Conservation (phyloP, 2,797 vertebrate genomes). For the Pitangus sulphuratus region DNA sequence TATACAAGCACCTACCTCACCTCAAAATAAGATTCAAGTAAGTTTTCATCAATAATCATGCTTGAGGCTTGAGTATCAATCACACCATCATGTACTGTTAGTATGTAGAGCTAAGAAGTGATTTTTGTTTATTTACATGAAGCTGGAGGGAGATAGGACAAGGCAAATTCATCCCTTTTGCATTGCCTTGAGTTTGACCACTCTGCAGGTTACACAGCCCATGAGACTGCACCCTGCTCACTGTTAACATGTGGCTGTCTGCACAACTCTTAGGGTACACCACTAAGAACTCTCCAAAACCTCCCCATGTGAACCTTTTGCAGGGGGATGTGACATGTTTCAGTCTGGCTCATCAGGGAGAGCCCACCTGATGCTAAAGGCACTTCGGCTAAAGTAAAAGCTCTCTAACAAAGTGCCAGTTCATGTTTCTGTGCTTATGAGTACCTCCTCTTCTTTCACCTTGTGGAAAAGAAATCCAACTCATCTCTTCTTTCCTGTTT, state of each 20-base stretch:
- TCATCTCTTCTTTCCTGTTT: background rate
- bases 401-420: background rate
- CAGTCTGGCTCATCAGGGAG: background rate
- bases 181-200: background rate
- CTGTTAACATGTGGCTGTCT: background rate
- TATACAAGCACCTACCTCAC: background rate
- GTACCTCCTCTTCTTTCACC: background rate
- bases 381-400: background rate
- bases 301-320: background rate
- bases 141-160: background rate
- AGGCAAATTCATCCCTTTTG: background rate
- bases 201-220: background rate
- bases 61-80: background rate
- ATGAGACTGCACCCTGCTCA: background rate
- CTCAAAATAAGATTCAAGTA: background rate
- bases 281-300: background rate
- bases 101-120: background rate
- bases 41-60: background rate
- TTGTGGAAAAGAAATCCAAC: background rate
- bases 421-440: background rate
- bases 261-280: background rate
- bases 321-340: background rate
- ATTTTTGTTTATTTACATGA: background rate
- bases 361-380: background rate
- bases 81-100: background rate